Percentiles rank a stretch among this genome's conserved stretches.
phyloP scores from a whole-genome alignment of 2,888 invertebrate genomes.

The Chirona hameri region DNA sequence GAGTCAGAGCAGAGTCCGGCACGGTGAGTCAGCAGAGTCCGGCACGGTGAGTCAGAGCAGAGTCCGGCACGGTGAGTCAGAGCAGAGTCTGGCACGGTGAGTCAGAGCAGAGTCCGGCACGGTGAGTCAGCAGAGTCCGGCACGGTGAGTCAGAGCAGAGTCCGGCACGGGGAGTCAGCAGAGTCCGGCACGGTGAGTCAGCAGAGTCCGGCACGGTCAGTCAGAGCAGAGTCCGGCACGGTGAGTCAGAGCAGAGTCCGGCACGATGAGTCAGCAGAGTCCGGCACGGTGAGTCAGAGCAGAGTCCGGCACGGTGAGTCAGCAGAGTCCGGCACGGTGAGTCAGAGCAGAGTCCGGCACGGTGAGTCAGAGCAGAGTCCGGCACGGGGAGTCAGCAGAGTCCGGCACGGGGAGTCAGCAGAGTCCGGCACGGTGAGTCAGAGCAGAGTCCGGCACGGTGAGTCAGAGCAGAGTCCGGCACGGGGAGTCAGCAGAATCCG shows the following conservation, averaged over 20 bases:
- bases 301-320: slow-evolving; percentile 65
- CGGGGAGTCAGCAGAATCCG: not conserved
- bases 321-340: not conserved
- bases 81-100: no score
- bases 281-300: no score
- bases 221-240: not conserved
- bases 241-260: not conserved
- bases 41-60: slow-evolving; percentile 53
- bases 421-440: slow-evolving; percentile 65
- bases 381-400: no score
- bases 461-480: not conserved
- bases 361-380: not conserved
- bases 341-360: not conserved
- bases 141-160: not conserved
- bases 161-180: slow-evolving; percentile 50
- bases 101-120: not conserved
- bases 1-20: not conserved
- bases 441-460: not conserved
- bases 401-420: no score
- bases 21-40: not conserved
- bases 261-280: no score
- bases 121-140: not conserved
- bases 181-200: slow-evolving; percentile 65
- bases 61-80: slow-evolving; percentile 65
- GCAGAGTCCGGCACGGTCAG: not conserved